phyloP scores from a whole-genome alignment of 2,888 invertebrate genomes.

The Acleris holmiana region DNA sequence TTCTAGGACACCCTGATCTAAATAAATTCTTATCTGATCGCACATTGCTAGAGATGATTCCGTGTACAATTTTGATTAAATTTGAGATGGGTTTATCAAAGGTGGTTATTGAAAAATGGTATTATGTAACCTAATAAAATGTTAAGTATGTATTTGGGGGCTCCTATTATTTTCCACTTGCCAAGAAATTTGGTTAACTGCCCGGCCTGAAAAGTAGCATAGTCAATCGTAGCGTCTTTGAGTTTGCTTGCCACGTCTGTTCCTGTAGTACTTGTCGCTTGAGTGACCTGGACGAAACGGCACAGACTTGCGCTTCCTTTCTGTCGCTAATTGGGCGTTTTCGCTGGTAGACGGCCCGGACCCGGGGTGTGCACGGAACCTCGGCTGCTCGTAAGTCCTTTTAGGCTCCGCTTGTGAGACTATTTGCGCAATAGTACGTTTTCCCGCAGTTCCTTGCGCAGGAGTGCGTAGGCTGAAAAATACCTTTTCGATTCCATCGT shows the following conservation, averaged over 20 bases:
- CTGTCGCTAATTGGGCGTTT: neutral
- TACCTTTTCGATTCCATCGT: neutral
- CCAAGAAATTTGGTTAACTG: neutral
- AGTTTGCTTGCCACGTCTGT: neutral
- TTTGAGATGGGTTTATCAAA: neutral
- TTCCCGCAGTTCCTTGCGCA: too few species aligned
- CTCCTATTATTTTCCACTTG: neutral
- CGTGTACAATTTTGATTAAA: neutral
- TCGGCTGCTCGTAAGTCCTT: neutral
- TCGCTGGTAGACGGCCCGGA: neutral
- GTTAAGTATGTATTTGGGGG: neutral
- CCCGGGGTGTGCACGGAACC: neutral
- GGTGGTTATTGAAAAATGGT: slow-evolving; percentile 4
- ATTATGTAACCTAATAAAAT: neutral
- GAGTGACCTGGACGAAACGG: neutral
- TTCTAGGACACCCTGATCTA: too few species aligned
- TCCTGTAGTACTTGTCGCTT: neutral
- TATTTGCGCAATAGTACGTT: too few species aligned
- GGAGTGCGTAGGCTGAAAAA: too few species aligned
- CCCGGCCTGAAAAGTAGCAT: too few species aligned
- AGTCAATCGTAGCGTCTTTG: slow-evolving; percentile 7
- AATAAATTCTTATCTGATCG: neutral
- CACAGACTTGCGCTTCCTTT: neutral
- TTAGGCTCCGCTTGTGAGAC: too few species aligned
- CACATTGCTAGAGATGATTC: neutral